Conservation (phyloP, 1,140 invertebrate species). For the Mactra quadrangularis region DNA sequence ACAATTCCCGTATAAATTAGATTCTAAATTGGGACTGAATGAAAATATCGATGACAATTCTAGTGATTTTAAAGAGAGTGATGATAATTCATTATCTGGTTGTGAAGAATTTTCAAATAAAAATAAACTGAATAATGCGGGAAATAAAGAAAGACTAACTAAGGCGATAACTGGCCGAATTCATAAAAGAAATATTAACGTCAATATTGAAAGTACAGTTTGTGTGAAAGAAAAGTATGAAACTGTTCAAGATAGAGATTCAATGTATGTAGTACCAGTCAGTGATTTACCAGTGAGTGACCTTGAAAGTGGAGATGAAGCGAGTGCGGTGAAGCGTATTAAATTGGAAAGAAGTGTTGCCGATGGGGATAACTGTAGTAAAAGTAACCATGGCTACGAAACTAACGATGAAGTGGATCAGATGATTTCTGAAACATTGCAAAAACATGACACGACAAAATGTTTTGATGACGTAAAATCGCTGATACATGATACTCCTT, state of each 20-base stretch:
- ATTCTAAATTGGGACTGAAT: not conserved
- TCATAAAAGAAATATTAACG: not conserved
- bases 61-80: too few species aligned
- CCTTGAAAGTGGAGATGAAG: not conserved
- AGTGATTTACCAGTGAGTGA: not conserved
- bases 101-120: not conserved
- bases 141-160: not conserved
- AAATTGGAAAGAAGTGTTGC: not conserved
- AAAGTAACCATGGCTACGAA: not conserved
- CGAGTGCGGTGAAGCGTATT: not conserved
- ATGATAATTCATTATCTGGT: not conserved
- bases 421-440: constrained; percentile 36
- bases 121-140: not conserved
- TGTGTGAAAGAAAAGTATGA: not conserved
- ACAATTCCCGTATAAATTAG: constrained; percentile 53
- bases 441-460: constrained; percentile 46
- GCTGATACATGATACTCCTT: constrained; percentile 17
- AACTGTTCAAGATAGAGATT: constrained; percentile 1
- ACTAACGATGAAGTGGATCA: constrained; percentile 37
- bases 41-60: not conserved
- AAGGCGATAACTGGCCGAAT: not conserved
- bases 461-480: constrained; percentile 45
- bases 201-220: too few species aligned
- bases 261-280: constrained; percentile 7
- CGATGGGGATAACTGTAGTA: not conserved